Percentiles rank a stretch among this genome's conserved stretches.
Evolutionary conservation across 2,113 vertebrate species (phyloP).

Genomic region (Asarcornis scutulata): DNA sequence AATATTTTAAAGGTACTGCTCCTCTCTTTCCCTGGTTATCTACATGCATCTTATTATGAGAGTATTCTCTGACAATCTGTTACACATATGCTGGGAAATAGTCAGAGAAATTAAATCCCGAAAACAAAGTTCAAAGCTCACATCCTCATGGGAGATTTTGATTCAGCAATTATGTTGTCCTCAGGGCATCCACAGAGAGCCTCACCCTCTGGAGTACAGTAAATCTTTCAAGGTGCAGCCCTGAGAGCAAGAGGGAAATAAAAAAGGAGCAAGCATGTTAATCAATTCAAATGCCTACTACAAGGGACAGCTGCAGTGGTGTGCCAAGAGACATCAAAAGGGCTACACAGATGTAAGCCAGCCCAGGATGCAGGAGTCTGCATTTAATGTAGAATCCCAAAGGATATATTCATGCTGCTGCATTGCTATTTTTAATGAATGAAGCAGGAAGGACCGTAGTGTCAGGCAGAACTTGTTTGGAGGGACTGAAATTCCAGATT

Average conservation of each 20-base stretch:
- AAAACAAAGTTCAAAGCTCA: constrained; percentile 22
- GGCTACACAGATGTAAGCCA: constrained; percentile 35
- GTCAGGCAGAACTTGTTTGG: neutral
- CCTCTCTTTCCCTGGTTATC: neutral
- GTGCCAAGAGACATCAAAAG: constrained; percentile 47
- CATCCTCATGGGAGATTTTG: constrained; percentile 1
- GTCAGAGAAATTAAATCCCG: constrained; percentile 13
- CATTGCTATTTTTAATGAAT: constrained; percentile 60
- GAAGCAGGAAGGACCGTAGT: neutral
- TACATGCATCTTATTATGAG: constrained; percentile 25
- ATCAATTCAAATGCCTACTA: constrained; percentile 43
- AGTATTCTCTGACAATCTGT: constrained; percentile 32
- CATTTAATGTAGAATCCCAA: constrained; percentile 51
- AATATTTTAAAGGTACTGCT: neutral
- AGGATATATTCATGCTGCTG: constrained; percentile 19
- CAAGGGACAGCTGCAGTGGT: neutral
- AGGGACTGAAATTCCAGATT: neutral
- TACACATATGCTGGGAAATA: neutral
- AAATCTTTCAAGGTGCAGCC: constrained; percentile 37
- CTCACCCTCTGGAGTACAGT: neutral
- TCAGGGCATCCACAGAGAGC: neutral
- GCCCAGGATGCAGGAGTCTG: neutral
- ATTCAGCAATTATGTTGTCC: constrained; percentile 32
- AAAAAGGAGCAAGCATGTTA: constrained; percentile 2
- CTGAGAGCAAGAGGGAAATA: neutral